Evolutionary conservation across 2,888 invertebrate genomes (phyloP).

Genomic region (Pseudeuparius sepicola): DNA sequence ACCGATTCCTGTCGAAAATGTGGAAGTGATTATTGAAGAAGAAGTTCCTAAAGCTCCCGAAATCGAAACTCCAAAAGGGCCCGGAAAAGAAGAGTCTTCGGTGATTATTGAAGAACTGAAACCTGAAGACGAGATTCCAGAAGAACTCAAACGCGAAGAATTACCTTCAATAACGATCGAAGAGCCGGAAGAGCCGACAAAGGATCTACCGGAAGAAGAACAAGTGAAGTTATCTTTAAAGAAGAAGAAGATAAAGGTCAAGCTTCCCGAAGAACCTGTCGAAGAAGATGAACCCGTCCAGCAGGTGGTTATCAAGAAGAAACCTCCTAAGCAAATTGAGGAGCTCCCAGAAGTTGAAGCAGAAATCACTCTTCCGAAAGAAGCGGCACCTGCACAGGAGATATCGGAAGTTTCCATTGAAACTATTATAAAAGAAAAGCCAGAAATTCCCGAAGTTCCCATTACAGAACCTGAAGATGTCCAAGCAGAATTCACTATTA

Average conservation of each 20-base stretch:
- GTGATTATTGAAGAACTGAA: slow-evolving; percentile 21
- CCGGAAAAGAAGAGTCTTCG: slow-evolving; percentile 29
- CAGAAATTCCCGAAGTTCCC: slow-evolving; percentile 9
- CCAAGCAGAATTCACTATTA: slow-evolving; percentile 26
- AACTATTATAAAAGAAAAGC: slow-evolving; percentile 22
- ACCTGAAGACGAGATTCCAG: slow-evolving; percentile 26
- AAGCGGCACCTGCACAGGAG: slow-evolving; percentile 9
- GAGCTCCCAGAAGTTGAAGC: slow-evolving; percentile 15
- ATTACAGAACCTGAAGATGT: slow-evolving; percentile 39
- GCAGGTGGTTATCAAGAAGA: slow-evolving; percentile 24
- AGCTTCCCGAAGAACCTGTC: no score
- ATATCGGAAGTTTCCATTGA: slow-evolving; percentile 25
- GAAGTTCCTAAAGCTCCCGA: slow-evolving; percentile 14
- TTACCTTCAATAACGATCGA: no score
- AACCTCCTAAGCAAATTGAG: slow-evolving; percentile 12
- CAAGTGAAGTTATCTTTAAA: no score
- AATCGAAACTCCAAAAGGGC: no score
- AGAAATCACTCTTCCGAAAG: slow-evolving; percentile 15
- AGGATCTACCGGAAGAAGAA: neutral
- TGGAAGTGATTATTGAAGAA: slow-evolving; percentile 26
- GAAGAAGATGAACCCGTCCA: slow-evolving; percentile 21
- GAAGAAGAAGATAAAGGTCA: no score
- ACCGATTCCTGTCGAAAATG: slow-evolving; percentile 31
- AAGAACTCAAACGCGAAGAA: slow-evolving; percentile 17
- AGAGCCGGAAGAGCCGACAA: neutral